phyloP scores from a whole-genome alignment of 2,113 vertebrate species.

The Aleadryas rufinucha region DNA sequence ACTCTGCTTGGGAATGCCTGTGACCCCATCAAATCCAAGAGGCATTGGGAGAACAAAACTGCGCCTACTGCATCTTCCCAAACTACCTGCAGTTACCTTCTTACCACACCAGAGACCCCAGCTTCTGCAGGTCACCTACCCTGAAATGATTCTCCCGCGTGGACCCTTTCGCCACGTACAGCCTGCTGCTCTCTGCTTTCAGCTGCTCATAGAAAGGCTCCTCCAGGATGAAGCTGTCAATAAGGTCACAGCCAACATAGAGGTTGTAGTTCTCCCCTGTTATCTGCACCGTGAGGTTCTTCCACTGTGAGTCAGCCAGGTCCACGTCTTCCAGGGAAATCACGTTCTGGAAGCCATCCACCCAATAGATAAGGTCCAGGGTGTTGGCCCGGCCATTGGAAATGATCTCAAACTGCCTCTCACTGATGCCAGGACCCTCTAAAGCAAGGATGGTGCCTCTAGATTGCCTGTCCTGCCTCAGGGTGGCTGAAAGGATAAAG shows the following conservation, averaged over 20 bases:
- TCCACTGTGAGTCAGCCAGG: conserved; percentile 92
- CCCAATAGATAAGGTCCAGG: conserved; percentile 91
- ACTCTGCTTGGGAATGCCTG: neutral
- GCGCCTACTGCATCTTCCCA: neutral
- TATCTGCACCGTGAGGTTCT: conserved; percentile 91
- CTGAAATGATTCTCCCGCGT: conserved; percentile 89
- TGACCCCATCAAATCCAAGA: neutral
- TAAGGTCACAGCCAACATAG: conserved; percentile 88
- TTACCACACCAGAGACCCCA: neutral
- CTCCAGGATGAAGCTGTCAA: conserved; percentile 91
- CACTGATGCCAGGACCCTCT: conserved; percentile 75
- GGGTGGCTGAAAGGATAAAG: conserved; percentile 86
- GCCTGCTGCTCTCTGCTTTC: conserved; percentile 77
- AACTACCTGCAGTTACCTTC: neutral
- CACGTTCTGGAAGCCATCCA: conserved; percentile 81
- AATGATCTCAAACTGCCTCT: conserved; percentile 89
- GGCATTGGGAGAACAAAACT: neutral
- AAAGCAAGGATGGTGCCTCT: conserved; percentile 87
- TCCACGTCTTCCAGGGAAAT: conserved; percentile 93
- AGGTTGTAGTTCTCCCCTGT: conserved; percentile 87
- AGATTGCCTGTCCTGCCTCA: conserved; percentile 88
- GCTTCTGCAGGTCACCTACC: conserved; percentile 71
- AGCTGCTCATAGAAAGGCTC: conserved; percentile 93
- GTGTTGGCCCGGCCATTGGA: conserved; percentile 92
- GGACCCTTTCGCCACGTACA: conserved; percentile 90